Conservation (phyloP, 1,140 invertebrate genomes). For the Goniozus legneri region DNA sequence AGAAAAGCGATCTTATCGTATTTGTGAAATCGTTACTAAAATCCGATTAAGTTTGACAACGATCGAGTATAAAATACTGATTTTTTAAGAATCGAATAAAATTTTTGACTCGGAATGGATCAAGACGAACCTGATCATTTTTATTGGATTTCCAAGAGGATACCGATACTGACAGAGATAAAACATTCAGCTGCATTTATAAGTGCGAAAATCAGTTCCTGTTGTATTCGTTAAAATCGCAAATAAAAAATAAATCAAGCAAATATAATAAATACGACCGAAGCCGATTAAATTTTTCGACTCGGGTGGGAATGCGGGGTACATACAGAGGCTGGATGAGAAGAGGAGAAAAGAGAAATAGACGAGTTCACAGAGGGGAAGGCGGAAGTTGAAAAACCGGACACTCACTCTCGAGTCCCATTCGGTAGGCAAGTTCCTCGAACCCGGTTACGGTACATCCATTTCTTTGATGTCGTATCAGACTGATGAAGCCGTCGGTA, state of each 20-base stretch:
- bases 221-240: neutral
- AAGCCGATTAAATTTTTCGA: too few relatives aligned
- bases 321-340: neutral
- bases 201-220: neutral
- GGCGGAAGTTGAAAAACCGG: slow-evolving; percentile 2
- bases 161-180: too few relatives aligned
- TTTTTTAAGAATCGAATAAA: too few relatives aligned
- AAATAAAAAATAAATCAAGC: neutral
- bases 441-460: slow-evolving; percentile 55
- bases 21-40: too few relatives aligned
- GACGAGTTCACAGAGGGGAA: slow-evolving; percentile 3
- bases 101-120: too few relatives aligned
- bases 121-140: too few relatives aligned
- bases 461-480: slow-evolving; percentile 58
- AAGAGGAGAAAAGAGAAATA: slow-evolving; percentile 3
- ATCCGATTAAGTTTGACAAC: too few relatives aligned
- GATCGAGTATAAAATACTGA: too few relatives aligned
- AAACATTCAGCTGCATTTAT: too few relatives aligned
- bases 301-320: neutral
- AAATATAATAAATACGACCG: too few relatives aligned
- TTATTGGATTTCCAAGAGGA: too few relatives aligned
- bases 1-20: too few relatives aligned
- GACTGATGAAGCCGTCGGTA: slow-evolving; percentile 73
- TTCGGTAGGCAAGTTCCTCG: slow-evolving; percentile 69
- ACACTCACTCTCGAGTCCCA: slow-evolving; percentile 75